phyloP scores from a whole-genome alignment of 2,797 vertebrate species.

The Euphonia xanthogaster region DNA sequence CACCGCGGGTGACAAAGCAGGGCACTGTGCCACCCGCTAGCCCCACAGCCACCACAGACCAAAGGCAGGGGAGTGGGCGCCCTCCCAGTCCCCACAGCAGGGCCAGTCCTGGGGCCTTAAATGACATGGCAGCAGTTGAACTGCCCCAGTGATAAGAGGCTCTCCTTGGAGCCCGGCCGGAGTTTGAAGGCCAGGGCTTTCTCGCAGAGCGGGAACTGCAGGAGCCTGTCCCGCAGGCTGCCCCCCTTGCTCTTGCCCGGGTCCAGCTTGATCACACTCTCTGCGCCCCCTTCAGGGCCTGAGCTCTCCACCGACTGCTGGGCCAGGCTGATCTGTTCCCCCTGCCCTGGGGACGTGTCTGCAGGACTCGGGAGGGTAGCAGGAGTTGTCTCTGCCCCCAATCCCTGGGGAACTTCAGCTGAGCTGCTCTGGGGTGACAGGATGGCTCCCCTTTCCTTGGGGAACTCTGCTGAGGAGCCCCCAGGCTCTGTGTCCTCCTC shows the following conservation, averaged over 20 bases:
- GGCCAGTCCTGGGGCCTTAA: background rate
- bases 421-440: background rate
- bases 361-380: background rate
- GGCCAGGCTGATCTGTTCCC: background rate
- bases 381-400: background rate
- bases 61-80: background rate
- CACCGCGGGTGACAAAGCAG: background rate
- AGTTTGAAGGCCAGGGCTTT: constrained; percentile 88
- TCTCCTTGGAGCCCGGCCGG: constrained; percentile 83
- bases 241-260: constrained; percentile 78
- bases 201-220: constrained; percentile 88
- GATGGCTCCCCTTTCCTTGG: background rate
- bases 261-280: constrained; percentile 60
- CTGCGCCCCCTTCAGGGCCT: background rate
- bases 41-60: background rate
- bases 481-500: background rate
- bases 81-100: rapidly evolving
- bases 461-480: background rate
- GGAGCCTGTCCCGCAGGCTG: constrained; percentile 84
- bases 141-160: constrained; percentile 86
- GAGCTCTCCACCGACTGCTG: background rate
- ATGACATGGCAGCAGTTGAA: constrained; percentile 92
- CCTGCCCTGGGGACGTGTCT: background rate
- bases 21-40: rapidly evolving
- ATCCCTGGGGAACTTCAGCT: background rate